Percentiles rank a stretch among this genome's conserved stretches.
phyloP scores from a whole-genome alignment of 2,888 invertebrate species.

The Acronicta aceris region DNA sequence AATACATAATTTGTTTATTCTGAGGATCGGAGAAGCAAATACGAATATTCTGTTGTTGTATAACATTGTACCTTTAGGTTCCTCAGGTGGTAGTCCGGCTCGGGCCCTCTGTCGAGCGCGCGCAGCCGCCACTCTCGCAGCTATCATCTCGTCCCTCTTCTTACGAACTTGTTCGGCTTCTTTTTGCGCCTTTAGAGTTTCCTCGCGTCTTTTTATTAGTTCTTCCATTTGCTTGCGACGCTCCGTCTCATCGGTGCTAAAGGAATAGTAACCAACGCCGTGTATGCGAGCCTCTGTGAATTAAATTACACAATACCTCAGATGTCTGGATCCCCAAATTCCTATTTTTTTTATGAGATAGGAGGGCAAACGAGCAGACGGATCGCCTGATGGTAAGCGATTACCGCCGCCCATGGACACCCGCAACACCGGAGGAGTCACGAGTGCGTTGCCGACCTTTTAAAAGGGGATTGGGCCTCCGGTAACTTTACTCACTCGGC shows the following conservation, averaged over 20 bases:
- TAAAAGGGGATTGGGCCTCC: no score
- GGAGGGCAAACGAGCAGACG: no score
- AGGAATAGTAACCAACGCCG: slow-evolving; percentile 97
- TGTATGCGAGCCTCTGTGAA: slow-evolving; percentile 95
- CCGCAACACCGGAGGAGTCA: no score
- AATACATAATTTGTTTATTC: not conserved
- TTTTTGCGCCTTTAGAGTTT: slow-evolving; percentile 92
- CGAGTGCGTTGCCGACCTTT: no score
- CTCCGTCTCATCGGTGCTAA: slow-evolving; percentile 95
- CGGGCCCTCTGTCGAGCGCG: slow-evolving; percentile 92
- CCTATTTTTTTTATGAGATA: no score
- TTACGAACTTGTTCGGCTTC: slow-evolving; percentile 90
- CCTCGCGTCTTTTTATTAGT: slow-evolving; percentile 91
- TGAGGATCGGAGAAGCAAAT: no score
- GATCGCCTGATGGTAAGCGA: no score
- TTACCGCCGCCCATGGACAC: no score
- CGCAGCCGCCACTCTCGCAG: slow-evolving; percentile 92
- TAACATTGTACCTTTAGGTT: slow-evolving; percentile 79
- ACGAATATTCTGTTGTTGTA: not conserved
- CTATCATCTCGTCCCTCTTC: slow-evolving; percentile 91
- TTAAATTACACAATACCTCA: not conserved
- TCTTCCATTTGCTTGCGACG: slow-evolving; percentile 94
- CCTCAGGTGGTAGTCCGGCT: slow-evolving; percentile 92
- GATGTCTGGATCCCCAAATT: not conserved
- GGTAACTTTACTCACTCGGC: no score